A percentile compares a stretch with the other conserved stretches of the same genome.
Evolutionary conservation across 2,113 vertebrate species (phyloP).

Genomic region (Eclectus roratus): DNA sequence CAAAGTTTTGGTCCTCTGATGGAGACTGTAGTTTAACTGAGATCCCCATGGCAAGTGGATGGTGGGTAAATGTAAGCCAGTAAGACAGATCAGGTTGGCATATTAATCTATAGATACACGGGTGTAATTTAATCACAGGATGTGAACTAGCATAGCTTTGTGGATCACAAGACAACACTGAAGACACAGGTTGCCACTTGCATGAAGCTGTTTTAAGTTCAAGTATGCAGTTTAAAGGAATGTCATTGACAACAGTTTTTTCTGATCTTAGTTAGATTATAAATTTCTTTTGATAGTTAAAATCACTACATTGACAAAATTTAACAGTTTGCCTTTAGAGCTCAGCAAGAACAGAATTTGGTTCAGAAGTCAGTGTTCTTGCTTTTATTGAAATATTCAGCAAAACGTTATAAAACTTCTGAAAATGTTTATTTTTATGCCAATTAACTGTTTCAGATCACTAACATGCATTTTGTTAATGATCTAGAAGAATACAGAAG

Average conservation of each 20-base stretch:
- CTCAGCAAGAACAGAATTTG: background rate
- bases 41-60: background rate
- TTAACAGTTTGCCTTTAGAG: background rate
- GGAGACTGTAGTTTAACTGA: background rate
- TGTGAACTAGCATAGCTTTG: background rate
- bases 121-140: background rate
- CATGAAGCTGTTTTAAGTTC: background rate
- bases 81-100: background rate
- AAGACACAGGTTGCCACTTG: background rate
- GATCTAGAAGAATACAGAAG: background rate
- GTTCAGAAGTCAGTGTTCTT: background rate
- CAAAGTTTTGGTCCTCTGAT: background rate
- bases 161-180: background rate
- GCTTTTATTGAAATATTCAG: background rate
- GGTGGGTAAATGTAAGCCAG: background rate
- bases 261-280: background rate
- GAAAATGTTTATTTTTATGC: background rate
- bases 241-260: background rate
- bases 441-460: background rate
- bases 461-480: background rate
- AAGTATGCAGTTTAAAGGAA: background rate
- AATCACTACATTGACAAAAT: background rate
- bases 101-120: background rate
- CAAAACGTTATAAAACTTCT: background rate
- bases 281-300: background rate